These are phyloP conservation scores for Erythrocercus mccallii DNA, from an alignment of 2,113 vertebrate species.

Conservation along the genomic window DNA sequence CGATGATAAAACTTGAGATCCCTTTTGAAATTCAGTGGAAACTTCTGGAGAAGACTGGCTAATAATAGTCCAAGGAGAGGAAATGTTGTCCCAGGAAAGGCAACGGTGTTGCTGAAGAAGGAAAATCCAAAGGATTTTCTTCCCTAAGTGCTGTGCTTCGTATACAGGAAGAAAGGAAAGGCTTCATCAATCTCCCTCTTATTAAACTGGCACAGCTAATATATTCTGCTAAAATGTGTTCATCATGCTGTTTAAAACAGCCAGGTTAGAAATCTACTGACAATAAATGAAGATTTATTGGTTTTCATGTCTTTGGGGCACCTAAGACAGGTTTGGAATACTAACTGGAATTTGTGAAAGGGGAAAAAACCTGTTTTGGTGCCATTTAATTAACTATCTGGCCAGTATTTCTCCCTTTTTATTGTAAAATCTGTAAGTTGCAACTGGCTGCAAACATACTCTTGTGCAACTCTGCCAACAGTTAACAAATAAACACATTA, in stretches of 20 bases:
- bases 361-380: not conserved
- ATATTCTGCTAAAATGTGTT: constrained; percentile 27
- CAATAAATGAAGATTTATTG: constrained; percentile 16
- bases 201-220: not conserved
- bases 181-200: not conserved
- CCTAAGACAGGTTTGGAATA: constrained; percentile 3
- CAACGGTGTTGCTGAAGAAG: not conserved
- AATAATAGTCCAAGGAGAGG: not conserved
- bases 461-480: not conserved
- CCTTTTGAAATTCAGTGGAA: not conserved
- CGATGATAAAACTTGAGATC: not conserved
- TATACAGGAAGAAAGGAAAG: not conserved
- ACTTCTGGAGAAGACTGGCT: not conserved
- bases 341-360: constrained; percentile 22
- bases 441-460: not conserved
- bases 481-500: constrained; percentile 23
- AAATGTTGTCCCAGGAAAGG: not conserved
- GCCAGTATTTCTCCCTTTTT: constrained; percentile 7
- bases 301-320: not conserved
- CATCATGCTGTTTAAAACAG: constrained; percentile 19
- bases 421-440: constrained; percentile 54
- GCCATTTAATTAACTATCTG: constrained; percentile 58
- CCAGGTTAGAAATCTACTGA: constrained; percentile 19
- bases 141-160: rapidly evolving
- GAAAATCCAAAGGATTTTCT: not conserved